These are phyloP conservation scores for Acromyrmex echinatior DNA, from an alignment of 1,140 invertebrate species.

Conservation along the genomic window DNA sequence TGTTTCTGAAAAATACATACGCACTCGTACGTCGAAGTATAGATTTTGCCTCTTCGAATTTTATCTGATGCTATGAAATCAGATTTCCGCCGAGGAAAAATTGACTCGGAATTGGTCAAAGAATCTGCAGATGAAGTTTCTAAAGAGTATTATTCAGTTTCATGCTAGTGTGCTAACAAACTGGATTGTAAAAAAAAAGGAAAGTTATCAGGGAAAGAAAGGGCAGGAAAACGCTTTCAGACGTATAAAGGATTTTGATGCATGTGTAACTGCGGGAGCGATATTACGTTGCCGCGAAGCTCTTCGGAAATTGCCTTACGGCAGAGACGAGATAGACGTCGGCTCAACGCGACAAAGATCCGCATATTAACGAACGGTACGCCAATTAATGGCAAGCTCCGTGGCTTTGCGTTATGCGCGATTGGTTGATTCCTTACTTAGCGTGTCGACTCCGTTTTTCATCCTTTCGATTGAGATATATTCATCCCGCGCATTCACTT, in stretches of 20 bases:
- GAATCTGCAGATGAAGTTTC: constrained; percentile 38
- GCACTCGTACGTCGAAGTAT: background rate
- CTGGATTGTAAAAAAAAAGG: constrained; percentile 24
- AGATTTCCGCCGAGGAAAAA: constrained; percentile 12
- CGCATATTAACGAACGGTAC: constrained; percentile 31
- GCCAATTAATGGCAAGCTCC: constrained; percentile 33
- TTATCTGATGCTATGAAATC: constrained; percentile 11
- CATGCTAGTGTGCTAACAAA: constrained; percentile 36
- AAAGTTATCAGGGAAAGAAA: background rate
- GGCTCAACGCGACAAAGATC: constrained; percentile 39
- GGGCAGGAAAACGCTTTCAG: background rate
- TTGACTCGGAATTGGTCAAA: constrained; percentile 44
- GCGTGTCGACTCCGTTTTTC: background rate
- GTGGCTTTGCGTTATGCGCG: constrained; percentile 32
- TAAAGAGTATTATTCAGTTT: constrained; percentile 35
- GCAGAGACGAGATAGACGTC: constrained; percentile 16
- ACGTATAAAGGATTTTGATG: constrained; percentile 27
- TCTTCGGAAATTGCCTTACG: constrained; percentile 31
- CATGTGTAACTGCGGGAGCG: constrained; percentile 3
- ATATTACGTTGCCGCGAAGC: constrained; percentile 43
- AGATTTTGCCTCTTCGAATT: background rate
- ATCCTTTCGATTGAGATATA: background rate
- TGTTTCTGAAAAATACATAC: background rate
- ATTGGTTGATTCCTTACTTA: background rate
- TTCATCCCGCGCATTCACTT: background rate